Conservation (phyloP, 2,113 vertebrate genomes). For the Corythornis cristatus region DNA sequence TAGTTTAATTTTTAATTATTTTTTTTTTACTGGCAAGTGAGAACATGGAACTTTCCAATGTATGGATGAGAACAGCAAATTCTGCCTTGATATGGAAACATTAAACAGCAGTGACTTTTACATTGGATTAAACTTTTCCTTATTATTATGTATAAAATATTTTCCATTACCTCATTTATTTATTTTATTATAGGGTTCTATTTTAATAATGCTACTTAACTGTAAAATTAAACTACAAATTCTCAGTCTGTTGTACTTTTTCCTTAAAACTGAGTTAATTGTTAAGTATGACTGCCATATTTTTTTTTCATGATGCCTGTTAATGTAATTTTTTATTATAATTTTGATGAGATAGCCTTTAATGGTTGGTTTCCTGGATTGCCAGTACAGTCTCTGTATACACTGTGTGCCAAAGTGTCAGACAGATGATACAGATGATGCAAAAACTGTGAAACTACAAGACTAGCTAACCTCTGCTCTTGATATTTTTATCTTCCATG, state of each 20-base stretch:
- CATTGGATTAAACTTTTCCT: not conserved
- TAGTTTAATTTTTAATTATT: too few relatives aligned
- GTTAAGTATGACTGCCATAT: not conserved
- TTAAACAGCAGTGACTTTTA: not conserved
- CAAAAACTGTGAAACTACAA: not conserved
- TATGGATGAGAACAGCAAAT: not conserved
- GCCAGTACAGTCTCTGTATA: not conserved
- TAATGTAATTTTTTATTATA: not conserved
- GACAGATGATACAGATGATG: not conserved
- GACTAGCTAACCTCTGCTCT: not conserved
- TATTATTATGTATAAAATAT: not conserved
- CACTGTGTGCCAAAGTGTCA: not conserved
- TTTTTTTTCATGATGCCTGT: not conserved
- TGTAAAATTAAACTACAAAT: not conserved
- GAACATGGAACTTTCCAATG: not conserved
- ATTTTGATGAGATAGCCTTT: not conserved
- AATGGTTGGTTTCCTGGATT: not conserved
- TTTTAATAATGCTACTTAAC: not conserved
- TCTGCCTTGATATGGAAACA: not conserved
- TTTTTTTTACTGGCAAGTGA: not conserved
- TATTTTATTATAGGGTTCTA: not conserved
- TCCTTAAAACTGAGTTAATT: not conserved
- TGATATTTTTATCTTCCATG: conserved; percentile 24
- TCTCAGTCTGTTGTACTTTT: not conserved
- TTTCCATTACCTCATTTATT: not conserved